Percentiles rank a stretch among this genome's conserved stretches.
These are phyloP conservation scores for Lathronympha strigana DNA, from an alignment of 2,888 invertebrate genomes.

Conservation along the genomic window DNA sequence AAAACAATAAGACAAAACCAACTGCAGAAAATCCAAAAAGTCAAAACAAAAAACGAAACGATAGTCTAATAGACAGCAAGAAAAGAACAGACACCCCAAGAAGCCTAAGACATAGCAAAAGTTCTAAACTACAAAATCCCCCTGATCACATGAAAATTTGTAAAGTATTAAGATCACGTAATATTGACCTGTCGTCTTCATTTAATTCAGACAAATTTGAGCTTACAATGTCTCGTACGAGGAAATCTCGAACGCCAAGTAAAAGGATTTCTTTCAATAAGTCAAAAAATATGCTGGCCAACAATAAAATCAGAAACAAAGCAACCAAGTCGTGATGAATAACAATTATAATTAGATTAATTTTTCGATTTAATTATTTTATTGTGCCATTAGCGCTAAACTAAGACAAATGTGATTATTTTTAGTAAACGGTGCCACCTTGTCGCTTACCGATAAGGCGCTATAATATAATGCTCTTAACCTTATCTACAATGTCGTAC, in stretches of 20 bases:
- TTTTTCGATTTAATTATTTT: not conserved
- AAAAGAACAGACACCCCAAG: not conserved
- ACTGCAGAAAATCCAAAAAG: slow-evolving; percentile 4
- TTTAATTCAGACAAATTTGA: slow-evolving; percentile 41
- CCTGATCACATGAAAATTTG: not conserved
- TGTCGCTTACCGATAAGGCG: too few relatives aligned
- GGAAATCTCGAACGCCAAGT: slow-evolving; percentile 33
- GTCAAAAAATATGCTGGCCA: slow-evolving; percentile 19
- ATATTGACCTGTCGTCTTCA: slow-evolving; percentile 32
- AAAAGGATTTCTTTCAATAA: slow-evolving; percentile 37
- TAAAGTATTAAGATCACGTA: slow-evolving; percentile 37
- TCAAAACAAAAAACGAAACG: slow-evolving; percentile 19
- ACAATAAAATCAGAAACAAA: slow-evolving; percentile 27
- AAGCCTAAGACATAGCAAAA: not conserved
- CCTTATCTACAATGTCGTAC: too few relatives aligned
- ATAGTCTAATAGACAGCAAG: slow-evolving; percentile 15
- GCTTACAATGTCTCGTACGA: slow-evolving; percentile 24
- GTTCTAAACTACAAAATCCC: slow-evolving; percentile 1
- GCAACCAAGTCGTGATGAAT: slow-evolving; percentile 30
- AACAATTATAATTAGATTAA: not conserved
- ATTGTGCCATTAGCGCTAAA: not conserved
- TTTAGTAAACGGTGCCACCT: too few relatives aligned
- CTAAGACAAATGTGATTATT: too few relatives aligned
- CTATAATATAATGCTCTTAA: too few relatives aligned
- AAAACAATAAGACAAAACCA: not conserved